Evolutionary conservation across 2,888 invertebrate species (phyloP), one percentile per base, ranked within the genome.

Genomic region (Ryuthela nishihirai): DNA sequence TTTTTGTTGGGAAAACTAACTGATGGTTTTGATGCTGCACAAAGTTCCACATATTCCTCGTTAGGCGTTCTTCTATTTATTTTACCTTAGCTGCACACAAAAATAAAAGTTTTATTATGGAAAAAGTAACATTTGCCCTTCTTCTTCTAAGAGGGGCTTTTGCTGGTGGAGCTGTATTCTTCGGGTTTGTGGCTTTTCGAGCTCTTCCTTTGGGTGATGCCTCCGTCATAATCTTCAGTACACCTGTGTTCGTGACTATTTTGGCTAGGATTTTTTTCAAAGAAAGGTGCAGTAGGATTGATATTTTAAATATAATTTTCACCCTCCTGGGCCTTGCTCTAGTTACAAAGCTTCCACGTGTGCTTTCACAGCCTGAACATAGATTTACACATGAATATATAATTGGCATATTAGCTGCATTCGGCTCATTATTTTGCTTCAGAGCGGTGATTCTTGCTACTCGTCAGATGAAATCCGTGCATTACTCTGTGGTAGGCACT

Each of bases 151-250:
- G 48, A 40, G 32, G 48, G n/a, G 5, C 41, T 15, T 17, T 39
- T 6, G 40, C 32, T 2, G 20, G 40, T 1, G 18, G 23, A 1
- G 41, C 40, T n/a, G 6, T 48, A 4, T 40, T 17, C 17, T 20
- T 40, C n/a, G 42, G 21, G 17, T 50, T 42, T n/a, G n/a, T 42
- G n/a, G 49, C 49, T n/a, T 50, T 91, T 70, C 81, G 89, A 20
- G 85, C 89, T 71, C 91, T 92, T 88, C 89, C 90, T 1, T 74
- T 92, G 64, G 91, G 89, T 26, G 91, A 92, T 74, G 90, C 91
- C 20, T 88, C 88, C 5, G 88, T 89, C 2, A 86, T 89, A 62
- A 89, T 91, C 23, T 92, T 92, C 74, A 91, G 90, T 32, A 89
- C 89, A 39, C 91, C 92, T 1, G 90, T 92, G 25, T 91, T 92